Conservation (phyloP, 2,113 vertebrate genomes). For the Myrmophylax atrothorax region DNA sequence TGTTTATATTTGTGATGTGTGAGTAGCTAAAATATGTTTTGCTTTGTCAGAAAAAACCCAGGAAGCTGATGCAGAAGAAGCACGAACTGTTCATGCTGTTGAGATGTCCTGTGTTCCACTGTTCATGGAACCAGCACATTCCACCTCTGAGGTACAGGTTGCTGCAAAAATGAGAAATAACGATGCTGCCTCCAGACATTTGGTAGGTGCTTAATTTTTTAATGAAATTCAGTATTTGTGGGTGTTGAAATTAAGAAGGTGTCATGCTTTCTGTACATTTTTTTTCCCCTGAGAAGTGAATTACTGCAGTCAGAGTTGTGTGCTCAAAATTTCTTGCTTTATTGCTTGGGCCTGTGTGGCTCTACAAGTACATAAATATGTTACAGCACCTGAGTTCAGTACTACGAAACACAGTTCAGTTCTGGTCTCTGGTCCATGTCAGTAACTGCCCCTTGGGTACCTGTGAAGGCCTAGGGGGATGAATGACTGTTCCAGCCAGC, state of each 20-base stretch:
- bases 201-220: slow-evolving; percentile 35
- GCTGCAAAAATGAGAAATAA: neutral
- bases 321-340: neutral
- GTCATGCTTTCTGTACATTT: neutral
- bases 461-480: neutral
- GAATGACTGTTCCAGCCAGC: neutral
- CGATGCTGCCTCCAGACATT: neutral
- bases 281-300: neutral
- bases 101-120: neutral
- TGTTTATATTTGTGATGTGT: neutral
- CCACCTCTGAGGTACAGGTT: neutral
- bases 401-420: neutral
- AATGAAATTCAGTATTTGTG: neutral
- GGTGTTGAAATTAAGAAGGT: neutral
- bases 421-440: neutral
- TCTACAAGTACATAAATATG: neutral
- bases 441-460: neutral
- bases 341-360: neutral
- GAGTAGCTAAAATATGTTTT: neutral
- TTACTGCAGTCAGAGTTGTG: neutral
- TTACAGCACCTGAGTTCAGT: neutral
- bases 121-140: neutral
- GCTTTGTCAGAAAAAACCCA: slow-evolving; percentile 8
- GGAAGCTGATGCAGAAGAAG: slow-evolving; percentile 27
- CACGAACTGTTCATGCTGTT: neutral